phyloP scores from a whole-genome alignment of 1,140 invertebrate species.

The Apis laboriosa region DNA sequence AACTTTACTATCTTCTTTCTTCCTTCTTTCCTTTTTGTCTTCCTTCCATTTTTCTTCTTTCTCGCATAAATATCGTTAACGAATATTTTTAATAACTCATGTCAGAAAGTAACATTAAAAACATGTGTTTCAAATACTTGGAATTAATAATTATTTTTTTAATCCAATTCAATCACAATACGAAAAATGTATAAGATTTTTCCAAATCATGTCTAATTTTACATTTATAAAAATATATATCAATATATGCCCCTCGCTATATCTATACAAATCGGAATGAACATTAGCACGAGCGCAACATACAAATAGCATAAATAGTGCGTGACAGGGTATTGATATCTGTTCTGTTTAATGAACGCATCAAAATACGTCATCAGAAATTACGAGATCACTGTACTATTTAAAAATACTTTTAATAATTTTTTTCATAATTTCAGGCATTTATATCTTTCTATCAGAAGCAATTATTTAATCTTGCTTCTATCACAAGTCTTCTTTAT shows the following conservation, averaged over 20 bases:
- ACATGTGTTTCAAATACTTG: not conserved
- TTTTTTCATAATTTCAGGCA: not conserved
- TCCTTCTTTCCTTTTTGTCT: not conserved
- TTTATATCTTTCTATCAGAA: not conserved
- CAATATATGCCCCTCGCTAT: not conserved
- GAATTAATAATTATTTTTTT: not conserved
- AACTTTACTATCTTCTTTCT: too few relatives aligned
- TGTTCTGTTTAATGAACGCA: slow-evolving; percentile 71
- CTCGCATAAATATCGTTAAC: not conserved
- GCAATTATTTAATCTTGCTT: not conserved
- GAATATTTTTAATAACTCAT: not conserved
- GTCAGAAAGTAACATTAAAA: not conserved
- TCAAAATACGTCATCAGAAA: slow-evolving; percentile 45
- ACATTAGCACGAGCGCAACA: slow-evolving; percentile 38
- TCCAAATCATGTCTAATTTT: not conserved
- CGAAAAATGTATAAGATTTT: not conserved
- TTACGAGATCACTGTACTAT: slow-evolving; percentile 39
- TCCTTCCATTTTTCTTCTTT: not conserved
- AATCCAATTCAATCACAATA: not conserved
- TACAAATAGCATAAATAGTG: slow-evolving; percentile 68
- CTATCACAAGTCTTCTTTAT: not conserved
- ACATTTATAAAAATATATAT: not conserved
- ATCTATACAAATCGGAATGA: not conserved
- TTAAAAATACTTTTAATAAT: too few relatives aligned
- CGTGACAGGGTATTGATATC: slow-evolving; percentile 71